A percentile compares a stretch with the other conserved stretches of the same genome.
These are phyloP conservation scores for Serinus canaria DNA, from an alignment of 2,113 vertebrate species.

Conservation along the genomic window DNA sequence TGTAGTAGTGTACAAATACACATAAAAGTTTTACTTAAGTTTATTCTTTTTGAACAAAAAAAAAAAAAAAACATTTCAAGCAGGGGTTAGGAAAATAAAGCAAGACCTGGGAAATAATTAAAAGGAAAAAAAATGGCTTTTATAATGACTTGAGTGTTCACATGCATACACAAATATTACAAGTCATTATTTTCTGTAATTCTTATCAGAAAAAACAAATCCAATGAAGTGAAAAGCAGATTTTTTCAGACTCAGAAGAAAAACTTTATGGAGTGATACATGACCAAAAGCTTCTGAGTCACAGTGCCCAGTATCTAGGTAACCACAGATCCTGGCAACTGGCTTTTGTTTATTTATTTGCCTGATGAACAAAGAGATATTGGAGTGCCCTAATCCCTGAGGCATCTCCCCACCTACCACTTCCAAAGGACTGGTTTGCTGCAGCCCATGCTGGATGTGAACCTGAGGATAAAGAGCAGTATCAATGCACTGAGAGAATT, in stretches of 20 bases:
- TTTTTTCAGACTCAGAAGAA: neutral
- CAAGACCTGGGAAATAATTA: neutral
- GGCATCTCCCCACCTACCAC: neutral
- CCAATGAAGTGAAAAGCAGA: neutral
- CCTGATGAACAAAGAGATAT: constrained; percentile 19
- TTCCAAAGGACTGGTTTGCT: neutral
- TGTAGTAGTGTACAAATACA: neutral
- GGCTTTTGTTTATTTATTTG: constrained; percentile 5
- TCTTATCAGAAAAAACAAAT: neutral
- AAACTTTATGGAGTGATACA: neutral
- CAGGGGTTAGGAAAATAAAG: neutral
- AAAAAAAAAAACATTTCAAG: neutral
- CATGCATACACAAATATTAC: rapidly evolving
- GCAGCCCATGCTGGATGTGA: neutral
- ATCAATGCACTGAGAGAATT: neutral
- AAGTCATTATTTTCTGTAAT: neutral
- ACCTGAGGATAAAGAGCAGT: neutral
- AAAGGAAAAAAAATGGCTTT: neutral
- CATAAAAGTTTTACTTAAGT: neutral
- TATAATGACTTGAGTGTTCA: neutral
- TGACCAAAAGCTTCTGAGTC: constrained; percentile 29
- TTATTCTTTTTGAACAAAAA: neutral
- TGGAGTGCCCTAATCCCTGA: neutral
- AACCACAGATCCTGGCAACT: constrained; percentile 23
- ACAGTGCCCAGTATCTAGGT: neutral